These are phyloP conservation scores for Microplitis deprimator DNA, from an alignment of 2,888 invertebrate species.

Conservation along the genomic window DNA sequence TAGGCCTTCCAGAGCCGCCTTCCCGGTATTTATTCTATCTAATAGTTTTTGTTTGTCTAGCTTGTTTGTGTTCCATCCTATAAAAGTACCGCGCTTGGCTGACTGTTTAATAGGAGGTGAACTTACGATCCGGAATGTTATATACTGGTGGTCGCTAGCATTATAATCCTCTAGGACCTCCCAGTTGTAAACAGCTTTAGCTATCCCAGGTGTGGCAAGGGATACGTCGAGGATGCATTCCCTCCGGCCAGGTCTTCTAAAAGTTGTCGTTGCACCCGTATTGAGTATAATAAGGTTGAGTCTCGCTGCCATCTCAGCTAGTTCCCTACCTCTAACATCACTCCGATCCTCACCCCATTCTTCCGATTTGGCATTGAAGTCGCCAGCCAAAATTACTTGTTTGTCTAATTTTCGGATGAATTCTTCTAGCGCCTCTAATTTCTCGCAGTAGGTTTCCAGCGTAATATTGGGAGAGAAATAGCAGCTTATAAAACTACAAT, in stretches of 20 bases:
- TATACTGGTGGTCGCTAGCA: background rate
- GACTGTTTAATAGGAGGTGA: background rate
- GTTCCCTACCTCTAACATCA: conserved; percentile 26
- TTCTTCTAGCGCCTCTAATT: conserved; percentile 37
- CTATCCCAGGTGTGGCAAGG: background rate
- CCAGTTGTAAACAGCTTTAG: background rate
- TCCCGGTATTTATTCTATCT: too few species aligned
- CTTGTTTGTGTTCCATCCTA: too few species aligned
- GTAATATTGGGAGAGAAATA: conserved; percentile 42
- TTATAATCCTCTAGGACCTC: background rate
- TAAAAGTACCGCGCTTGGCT: too few species aligned
- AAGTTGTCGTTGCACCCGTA: conserved; percentile 26
- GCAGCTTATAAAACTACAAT: conserved; percentile 40
- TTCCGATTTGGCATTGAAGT: conserved; percentile 43
- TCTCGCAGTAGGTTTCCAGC: conserved; percentile 24
- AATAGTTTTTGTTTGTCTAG: too few species aligned
- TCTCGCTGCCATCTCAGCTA: conserved; percentile 36
- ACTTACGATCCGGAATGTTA: background rate
- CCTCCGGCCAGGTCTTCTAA: background rate
- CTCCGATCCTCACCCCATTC: conserved; percentile 46
- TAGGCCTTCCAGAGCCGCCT: too few species aligned
- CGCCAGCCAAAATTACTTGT: conserved; percentile 43
- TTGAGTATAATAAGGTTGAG: conserved; percentile 32
- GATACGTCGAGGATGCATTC: background rate
- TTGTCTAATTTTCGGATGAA: conserved; percentile 28